Conservation (phyloP, 2,113 vertebrate species). For the Xerus inauris region DNA sequence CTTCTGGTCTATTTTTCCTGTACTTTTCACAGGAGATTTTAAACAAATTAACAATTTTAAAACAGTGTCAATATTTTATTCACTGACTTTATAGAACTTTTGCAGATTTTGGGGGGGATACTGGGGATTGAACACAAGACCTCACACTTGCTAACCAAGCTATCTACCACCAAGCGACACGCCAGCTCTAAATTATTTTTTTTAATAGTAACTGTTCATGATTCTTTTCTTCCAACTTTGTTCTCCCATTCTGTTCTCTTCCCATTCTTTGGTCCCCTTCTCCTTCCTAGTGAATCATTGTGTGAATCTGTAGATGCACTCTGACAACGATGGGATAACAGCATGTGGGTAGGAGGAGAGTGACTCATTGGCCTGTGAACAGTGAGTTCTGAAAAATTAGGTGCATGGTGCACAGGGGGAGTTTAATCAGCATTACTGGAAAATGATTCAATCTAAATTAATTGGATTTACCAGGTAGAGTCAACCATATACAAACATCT, state of each 20-base stretch:
- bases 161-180: not conserved
- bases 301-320: not conserved
- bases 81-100: not conserved
- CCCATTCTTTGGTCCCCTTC: not conserved
- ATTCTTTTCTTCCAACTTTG: not conserved
- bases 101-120: not conserved
- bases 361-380: not conserved
- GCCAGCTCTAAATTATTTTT: not conserved
- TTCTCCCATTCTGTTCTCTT: not conserved
- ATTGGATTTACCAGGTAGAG: not conserved
- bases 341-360: not conserved
- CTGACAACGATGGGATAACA: not conserved
- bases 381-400: not conserved
- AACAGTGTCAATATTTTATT: not conserved
- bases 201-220: not conserved
- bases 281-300: not conserved
- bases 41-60: not conserved
- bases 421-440: not conserved
- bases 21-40: not conserved
- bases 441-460: not conserved
- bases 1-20: not conserved
- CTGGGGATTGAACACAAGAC: not conserved
- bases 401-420: not conserved
- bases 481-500: not conserved
- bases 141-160: not conserved